Evolutionary conservation across 2,888 invertebrate species (phyloP), one percentile per base, ranked within the genome.

Genomic region (Fabriciana adippe): DNA sequence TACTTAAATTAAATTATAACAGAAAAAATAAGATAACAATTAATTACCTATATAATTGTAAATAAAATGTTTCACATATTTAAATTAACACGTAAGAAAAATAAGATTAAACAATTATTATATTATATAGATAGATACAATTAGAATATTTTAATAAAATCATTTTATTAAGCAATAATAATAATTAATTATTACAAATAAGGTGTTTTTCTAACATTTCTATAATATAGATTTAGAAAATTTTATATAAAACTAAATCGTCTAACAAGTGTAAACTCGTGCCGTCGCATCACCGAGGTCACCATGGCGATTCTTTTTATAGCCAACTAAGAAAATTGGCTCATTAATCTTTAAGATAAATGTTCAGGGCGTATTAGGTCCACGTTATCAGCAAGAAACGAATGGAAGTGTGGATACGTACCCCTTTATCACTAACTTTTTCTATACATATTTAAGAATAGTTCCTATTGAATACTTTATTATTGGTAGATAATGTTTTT

Each of bases 291-390:
- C 64, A 64, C 54, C 56, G 67, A 71, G 71, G 71, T 68, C 70
- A 64, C 55, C 60, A 64, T 68, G 70, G 64, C 66, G 68, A 70
- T 71, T 67, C 81, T 92, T 73, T 92, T 92, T 92, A 92, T 92
- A 85, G 91, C 88, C 90, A 89, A 90, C 92, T 90, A 92, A 92
- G 92, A 92, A 92, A 92, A 92, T 92, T 92, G 92, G 90, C 89
- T 91, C 92, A 92, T 92, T 92, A 92, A 91, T 92, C 92, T 92
- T 88, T 80, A 89, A 92, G 92, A 92, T 92, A 92, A 88, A 92
- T 90, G 92, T 86, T 86, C 84, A 88, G 86, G 85, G 88, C 89
- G 92, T 91, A 91, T 92, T 91, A 87, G 89, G 86, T 84, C 86
- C 88, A 86, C 87, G 90, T 91, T 92, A 92, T 92, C 92, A 90